Base-by-base conservation (phyloP, 2,888 invertebrate species). In the Halocaridina rubra region DNA sequence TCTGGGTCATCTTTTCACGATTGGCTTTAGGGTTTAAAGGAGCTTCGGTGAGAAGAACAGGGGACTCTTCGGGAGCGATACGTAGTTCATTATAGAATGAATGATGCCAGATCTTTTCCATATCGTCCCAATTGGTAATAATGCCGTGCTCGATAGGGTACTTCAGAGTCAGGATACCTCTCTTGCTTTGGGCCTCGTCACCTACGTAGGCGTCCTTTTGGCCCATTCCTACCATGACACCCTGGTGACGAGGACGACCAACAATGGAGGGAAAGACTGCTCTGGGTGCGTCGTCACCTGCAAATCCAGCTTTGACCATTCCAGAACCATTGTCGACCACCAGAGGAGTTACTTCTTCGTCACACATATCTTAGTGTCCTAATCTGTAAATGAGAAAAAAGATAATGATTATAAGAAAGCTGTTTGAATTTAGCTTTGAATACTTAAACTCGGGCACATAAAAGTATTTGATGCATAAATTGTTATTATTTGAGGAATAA, bases 81-180 rank as follows among this genome's bases (percentile, higher is more conserved):
- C 98, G 95, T 91, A 98, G 94, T 92, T 98, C 97, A 91, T 98
- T 98, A 95, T 98, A 98, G 94, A 98, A 98, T 91, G 98, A 97
- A 93, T 98, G 98, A 92, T 98, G 98, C 97, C 98, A 98, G 93
- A 98, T 98, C 92, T 98, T 97, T 93, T 98, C 98, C 98, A 98
- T 98, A 91, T 97, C 97, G 91, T 98, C 97, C 98, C 97, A 98
- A 94, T 98, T 97, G 92, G 97, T 98, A 89, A 92, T 91, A 89
- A 92, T 91, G 86, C 92, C 92, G 90, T 92, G 92, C 89, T 92
- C 92, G 89, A 92, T 92, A 87, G 92, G 92, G 90, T 92, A 92
- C 89, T 92, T 92, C 81, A 92, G 90, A 86, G 92, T 92, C 80
- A 92, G 91, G 90, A 92, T 91, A 93, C 97, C 97, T 80, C 92